phyloP scores from a whole-genome alignment of 2,888 invertebrate species.

The Drosophila mimetica region DNA sequence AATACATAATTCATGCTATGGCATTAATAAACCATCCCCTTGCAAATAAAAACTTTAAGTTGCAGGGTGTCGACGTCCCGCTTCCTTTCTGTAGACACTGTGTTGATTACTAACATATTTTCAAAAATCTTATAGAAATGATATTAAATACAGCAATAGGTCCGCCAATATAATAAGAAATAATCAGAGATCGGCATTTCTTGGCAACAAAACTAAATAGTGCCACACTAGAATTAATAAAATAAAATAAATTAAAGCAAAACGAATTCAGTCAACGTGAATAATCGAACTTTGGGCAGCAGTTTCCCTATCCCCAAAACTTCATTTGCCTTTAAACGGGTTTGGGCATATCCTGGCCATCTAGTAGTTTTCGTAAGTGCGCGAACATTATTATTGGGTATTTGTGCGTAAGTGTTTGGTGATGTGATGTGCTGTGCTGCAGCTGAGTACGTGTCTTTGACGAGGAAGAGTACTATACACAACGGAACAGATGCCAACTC shows the following conservation, averaged over 20 bases:
- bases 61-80: no score
- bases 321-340: neutral
- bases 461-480: constrained; percentile 94
- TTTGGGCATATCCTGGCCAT: neutral
- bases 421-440: constrained; percentile 12
- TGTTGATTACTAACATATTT: no score
- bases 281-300: neutral
- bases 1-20: neutral
- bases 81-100: no score
- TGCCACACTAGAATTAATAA: neutral
- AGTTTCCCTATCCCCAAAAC: neutral
- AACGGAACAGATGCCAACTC: constrained; percentile 97
- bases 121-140: neutral
- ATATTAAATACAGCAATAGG: neutral
- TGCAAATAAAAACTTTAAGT: neutral
- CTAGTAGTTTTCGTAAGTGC: neutral
- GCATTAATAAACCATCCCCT: no score
- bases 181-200: neutral
- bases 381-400: neutral
- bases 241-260: neutral
- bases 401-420: constrained; percentile 10
- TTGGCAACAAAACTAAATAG: no score
- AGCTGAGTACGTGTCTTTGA: constrained; percentile 75
- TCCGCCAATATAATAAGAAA: neutral
- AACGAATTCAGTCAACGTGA: neutral